These are phyloP conservation scores for Xanthorhoe designata DNA, from an alignment of 2,888 invertebrate species.

Conservation along the genomic window DNA sequence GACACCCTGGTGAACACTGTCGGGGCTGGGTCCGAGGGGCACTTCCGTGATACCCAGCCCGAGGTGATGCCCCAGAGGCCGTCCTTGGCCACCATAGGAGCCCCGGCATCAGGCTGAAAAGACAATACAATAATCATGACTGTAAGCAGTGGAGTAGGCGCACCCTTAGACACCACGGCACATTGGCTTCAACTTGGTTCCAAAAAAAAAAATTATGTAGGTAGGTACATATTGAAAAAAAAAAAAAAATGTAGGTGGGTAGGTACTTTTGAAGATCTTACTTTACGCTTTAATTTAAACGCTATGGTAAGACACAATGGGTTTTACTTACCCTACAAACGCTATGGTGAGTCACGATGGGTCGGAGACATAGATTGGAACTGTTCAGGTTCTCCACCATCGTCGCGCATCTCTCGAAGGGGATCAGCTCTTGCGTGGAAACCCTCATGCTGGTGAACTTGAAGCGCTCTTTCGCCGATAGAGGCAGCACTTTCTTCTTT, in stretches of 20 bases:
- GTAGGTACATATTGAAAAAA: too few relatives aligned
- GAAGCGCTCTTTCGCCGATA: conserved; percentile 63
- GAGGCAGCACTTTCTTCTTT: not conserved
- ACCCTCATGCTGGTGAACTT: conserved; percentile 67
- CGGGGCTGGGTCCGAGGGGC: conserved; percentile 50
- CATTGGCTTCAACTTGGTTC: too few relatives aligned
- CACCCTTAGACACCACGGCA: too few relatives aligned
- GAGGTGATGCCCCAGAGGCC: conserved; percentile 78
- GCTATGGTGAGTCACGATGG: conserved; percentile 64
- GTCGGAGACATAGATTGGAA: conserved; percentile 63
- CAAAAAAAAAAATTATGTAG: too few relatives aligned
- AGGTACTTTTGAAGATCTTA: too few relatives aligned
- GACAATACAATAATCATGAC: not conserved
- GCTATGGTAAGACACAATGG: too few relatives aligned
- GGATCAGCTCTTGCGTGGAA: conserved; percentile 66
- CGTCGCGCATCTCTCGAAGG: conserved; percentile 53
- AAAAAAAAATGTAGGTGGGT: too few relatives aligned
- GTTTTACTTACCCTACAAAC: conserved; percentile 63
- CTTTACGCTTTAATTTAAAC: too few relatives aligned
- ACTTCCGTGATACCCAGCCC: conserved; percentile 63
- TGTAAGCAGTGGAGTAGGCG: too few relatives aligned
- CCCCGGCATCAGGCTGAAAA: conserved; percentile 71
- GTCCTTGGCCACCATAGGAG: conserved; percentile 69
- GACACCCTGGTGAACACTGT: conserved; percentile 68
- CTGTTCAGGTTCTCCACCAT: conserved; percentile 49